Conservation (phyloP, 2,888 invertebrate species). For the Philereme transversata region DNA sequence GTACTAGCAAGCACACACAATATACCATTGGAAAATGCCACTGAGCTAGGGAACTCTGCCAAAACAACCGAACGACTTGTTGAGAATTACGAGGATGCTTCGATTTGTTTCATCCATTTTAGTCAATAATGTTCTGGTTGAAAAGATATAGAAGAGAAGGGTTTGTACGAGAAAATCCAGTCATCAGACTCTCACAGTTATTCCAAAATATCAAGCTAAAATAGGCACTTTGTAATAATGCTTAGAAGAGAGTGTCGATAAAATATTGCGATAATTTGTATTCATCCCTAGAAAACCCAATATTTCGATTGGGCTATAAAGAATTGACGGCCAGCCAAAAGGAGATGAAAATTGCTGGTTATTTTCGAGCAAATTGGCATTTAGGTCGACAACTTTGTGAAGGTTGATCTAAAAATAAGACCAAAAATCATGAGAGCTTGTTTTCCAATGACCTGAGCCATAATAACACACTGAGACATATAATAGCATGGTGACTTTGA, state of each 20-base stretch:
- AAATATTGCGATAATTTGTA: too few species aligned
- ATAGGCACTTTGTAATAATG: too few species aligned
- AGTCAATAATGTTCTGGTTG: constrained; percentile 7
- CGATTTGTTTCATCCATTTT: constrained; percentile 13
- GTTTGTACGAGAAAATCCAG: too few species aligned
- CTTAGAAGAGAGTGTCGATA: too few species aligned
- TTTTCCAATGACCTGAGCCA: not conserved
- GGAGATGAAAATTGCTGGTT: constrained; percentile 8
- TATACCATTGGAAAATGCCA: constrained; percentile 8
- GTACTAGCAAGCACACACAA: not conserved
- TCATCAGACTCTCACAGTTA: too few species aligned
- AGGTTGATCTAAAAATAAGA: constrained; percentile 22
- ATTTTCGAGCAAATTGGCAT: constrained; percentile 25
- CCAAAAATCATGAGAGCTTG: not conserved
- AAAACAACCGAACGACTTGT: constrained; percentile 18
- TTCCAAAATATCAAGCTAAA: too few species aligned
- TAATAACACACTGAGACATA: too few species aligned
- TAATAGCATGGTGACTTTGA: too few species aligned
- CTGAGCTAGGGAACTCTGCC: constrained; percentile 17
- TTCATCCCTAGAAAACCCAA: too few species aligned
- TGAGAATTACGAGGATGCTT: constrained; percentile 10
- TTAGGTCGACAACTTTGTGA: constrained; percentile 42
- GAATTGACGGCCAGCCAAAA: constrained; percentile 14
- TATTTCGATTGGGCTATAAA: not conserved
- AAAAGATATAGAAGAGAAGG: not conserved